Base-by-base conservation (phyloP, 2,113 vertebrate species). In the Etheostoma cragini region DNA sequence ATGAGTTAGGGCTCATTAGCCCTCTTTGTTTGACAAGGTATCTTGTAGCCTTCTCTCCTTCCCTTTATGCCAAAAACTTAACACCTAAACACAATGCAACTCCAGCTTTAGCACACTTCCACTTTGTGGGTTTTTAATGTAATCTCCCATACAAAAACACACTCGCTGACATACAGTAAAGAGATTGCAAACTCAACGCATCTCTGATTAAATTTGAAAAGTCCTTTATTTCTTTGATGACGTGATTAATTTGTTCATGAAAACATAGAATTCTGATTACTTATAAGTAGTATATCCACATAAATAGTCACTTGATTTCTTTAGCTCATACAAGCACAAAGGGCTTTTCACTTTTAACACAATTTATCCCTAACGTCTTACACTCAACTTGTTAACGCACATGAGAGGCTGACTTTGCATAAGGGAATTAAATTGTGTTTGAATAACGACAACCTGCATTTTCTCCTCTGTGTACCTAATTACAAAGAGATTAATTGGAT, bases 301-400 rank as follows among this genome's bases (percentile, higher is more conserved):
- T 33, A 10, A 4, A 61, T 46, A 8, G 33, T 65, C 8, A 26
- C 22, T 33, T 45, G 17, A 15, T 57, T 52, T 67, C 13, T 22
- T 26, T 11, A 53, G 26, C 26, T 30, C 19, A 15, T 15, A 49
- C 5, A 6, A 45, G 8, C 13, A 63, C 24, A 67, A 17, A 22
- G 16, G 65, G 24, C 76, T 83, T 81, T 88, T 85, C 26, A 78
- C 21, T 42, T 80, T 84, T 68, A 69, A 63, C 30, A 35, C 13
- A 0, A 63, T 46, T 60, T 6, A 61, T 57, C 26, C 78, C 8
- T 12, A 22, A 45, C 57, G 54, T 42, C 14, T 58, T 17, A 49
- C 33, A 53, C n/a, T 35, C 35, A 42, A 47, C 46, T 71, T 58
- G 17, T 66, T 33, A 22, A 53, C 16, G 8, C 70, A 76, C 49